phyloP scores from a whole-genome alignment of 2,797 vertebrate species.

The Periparus ater region DNA sequence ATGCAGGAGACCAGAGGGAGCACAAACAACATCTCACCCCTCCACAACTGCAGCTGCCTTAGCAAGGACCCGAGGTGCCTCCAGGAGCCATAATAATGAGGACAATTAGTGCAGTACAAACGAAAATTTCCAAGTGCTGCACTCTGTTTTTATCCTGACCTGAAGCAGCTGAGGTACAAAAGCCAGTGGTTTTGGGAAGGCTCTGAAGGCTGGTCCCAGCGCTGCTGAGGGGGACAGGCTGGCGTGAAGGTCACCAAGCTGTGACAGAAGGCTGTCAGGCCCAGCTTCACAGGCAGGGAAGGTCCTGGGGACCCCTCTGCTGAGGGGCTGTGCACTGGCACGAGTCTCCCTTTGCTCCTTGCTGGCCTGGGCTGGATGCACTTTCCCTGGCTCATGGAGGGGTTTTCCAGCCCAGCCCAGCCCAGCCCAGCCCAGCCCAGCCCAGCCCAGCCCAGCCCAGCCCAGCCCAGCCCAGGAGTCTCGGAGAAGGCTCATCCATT shows the following conservation, averaged over 20 bases:
- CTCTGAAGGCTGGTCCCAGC: not conserved
- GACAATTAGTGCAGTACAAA: constrained; percentile 20
- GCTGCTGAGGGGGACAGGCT: not conserved
- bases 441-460: too few species aligned
- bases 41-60: not conserved
- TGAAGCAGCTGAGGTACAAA: not conserved
- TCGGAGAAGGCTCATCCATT: not conserved
- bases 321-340: not conserved
- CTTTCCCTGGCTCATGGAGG: accelerated
- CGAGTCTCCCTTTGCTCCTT: not conserved
- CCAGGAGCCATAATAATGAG: constrained; percentile 51
- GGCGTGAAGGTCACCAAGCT: not conserved
- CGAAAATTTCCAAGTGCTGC: not conserved
- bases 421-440: too few species aligned
- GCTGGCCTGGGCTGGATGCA: not conserved
- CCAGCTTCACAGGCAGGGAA: accelerated
- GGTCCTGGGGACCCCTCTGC: not conserved
- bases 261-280: not conserved
- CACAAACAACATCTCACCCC: not conserved
- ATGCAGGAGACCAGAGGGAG: not conserved
- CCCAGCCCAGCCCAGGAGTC: too few species aligned
- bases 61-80: constrained; percentile 4
- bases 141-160: not conserved
- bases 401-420: not conserved
- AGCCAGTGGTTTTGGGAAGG: not conserved